Evolutionary conservation across 2,888 invertebrate genomes (phyloP).

Genomic region (Pollenia griseotomentosa): DNA sequence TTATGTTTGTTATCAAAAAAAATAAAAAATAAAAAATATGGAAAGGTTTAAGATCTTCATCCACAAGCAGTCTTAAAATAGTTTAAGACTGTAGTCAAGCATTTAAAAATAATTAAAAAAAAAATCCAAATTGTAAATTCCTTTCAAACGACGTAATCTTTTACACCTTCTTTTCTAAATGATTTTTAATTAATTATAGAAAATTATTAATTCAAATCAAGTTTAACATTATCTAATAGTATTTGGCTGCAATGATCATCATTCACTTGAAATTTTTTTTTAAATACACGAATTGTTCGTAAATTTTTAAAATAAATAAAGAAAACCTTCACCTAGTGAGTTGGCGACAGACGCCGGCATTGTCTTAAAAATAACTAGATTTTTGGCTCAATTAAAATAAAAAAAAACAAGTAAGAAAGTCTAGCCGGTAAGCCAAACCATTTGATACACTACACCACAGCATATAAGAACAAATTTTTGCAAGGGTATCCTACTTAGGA

Average conservation of each 20-base stretch:
- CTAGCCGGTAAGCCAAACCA: too few relatives aligned
- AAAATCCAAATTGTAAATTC: not conserved
- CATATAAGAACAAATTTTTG: too few relatives aligned
- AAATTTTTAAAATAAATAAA: conserved; percentile 30
- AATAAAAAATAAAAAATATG: too few relatives aligned
- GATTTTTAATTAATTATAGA: too few relatives aligned
- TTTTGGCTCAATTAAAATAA: conserved; percentile 48
- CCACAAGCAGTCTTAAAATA: too few relatives aligned
- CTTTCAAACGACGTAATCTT: too few relatives aligned
- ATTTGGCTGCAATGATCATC: not conserved
- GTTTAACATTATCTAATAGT: conserved; percentile 34
- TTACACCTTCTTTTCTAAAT: too few relatives aligned
- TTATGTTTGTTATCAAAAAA: too few relatives aligned
- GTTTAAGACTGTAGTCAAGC: too few relatives aligned
- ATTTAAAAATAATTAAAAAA: too few relatives aligned
- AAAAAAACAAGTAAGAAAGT: not conserved
- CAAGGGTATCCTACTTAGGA: too few relatives aligned
- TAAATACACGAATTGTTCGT: not conserved
- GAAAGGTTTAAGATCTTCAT: not conserved
- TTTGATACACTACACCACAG: too few relatives aligned
- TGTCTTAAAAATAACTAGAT: conserved; percentile 53
- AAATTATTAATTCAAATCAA: not conserved
- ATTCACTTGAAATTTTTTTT: not conserved
- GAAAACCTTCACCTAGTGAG: conserved; percentile 61
- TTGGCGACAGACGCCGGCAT: conserved; percentile 22